Evolutionary conservation across 2,797 vertebrate species (phyloP).

Genomic region (Vespertilio murinus): DNA sequence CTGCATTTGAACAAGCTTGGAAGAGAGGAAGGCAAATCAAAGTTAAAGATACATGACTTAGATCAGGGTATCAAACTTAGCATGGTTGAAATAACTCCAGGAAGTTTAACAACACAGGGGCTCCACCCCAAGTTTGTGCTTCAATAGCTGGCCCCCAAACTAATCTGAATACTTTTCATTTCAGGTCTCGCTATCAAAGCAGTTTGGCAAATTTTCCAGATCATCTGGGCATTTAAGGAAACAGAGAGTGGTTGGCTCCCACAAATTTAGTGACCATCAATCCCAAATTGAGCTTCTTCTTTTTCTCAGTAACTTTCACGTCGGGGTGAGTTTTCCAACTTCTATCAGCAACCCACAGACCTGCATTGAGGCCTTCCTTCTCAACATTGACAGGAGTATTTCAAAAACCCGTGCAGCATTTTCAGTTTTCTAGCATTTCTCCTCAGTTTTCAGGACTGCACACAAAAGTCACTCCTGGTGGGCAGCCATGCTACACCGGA

Average conservation of each 20-base stretch:
- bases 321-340: background rate
- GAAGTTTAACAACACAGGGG: background rate
- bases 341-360: background rate
- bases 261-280: background rate
- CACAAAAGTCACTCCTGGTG: background rate
- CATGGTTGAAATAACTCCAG: background rate
- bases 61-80: background rate
- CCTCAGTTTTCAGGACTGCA: background rate
- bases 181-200: background rate
- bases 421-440: background rate
- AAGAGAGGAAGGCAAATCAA: accelerated
- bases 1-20: background rate
- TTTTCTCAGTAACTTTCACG: background rate
- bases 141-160: background rate
- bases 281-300: background rate
- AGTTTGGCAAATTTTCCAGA: background rate
- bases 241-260: background rate
- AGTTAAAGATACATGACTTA: background rate
- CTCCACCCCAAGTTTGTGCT: background rate
- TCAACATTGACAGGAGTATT: background rate
- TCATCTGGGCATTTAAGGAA: background rate
- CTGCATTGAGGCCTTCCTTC: background rate
- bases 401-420: background rate
- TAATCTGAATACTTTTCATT: background rate
- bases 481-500: background rate